A percentile compares a stretch with the other conserved stretches of the same genome.
Evolutionary conservation across 2,888 invertebrate genomes (phyloP).

Genomic region (Coenonympha arcania): DNA sequence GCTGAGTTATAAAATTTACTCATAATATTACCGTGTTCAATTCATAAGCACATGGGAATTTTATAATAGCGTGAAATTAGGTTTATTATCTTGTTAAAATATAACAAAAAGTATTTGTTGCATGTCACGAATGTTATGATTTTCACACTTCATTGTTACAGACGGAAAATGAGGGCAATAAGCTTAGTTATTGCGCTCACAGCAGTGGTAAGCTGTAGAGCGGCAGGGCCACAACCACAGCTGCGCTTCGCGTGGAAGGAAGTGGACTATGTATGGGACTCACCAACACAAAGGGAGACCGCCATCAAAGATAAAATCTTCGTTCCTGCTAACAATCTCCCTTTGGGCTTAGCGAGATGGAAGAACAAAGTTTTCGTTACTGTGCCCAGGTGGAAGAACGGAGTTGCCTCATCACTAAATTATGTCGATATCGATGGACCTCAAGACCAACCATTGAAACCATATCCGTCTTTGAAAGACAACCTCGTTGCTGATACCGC

Average conservation of each 20-base stretch:
- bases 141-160: slow-evolving; percentile 30
- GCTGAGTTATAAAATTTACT: not conserved
- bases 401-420: slow-evolving; percentile 80
- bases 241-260: slow-evolving; percentile 81
- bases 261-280: slow-evolving; percentile 79
- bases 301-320: slow-evolving; percentile 77
- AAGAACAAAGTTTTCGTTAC: slow-evolving; percentile 80
- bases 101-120: slow-evolving; percentile 30
- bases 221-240: slow-evolving; percentile 74
- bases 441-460: slow-evolving; percentile 81
- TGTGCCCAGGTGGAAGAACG: slow-evolving; percentile 80
- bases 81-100: slow-evolving; percentile 3
- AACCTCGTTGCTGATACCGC: slow-evolving; percentile 79
- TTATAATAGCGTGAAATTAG: slow-evolving; percentile 9
- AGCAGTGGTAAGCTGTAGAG: slow-evolving; percentile 44
- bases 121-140: slow-evolving; percentile 4
- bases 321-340: slow-evolving; percentile 78
- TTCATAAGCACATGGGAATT: not conserved
- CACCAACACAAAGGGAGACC: slow-evolving; percentile 70
- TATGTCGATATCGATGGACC: slow-evolving; percentile 76
- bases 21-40: not conserved
- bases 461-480: slow-evolving; percentile 84
- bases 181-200: slow-evolving; percentile 44
- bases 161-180: slow-evolving; percentile 35
- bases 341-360: slow-evolving; percentile 81